Evolutionary conservation across 2,797 vertebrate species (phyloP).

Genomic region (Crocodylus rhombifer): DNA sequence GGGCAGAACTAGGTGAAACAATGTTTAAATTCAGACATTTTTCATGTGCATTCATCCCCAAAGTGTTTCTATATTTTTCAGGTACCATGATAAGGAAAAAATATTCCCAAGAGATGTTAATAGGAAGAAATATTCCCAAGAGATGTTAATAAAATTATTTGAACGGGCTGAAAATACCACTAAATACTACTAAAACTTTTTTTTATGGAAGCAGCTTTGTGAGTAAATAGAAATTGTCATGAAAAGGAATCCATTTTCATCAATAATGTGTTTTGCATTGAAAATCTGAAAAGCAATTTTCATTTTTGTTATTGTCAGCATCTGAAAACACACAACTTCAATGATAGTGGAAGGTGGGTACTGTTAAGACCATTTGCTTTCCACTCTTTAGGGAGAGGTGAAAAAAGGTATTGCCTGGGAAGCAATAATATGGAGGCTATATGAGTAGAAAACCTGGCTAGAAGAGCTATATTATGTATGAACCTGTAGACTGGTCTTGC

Average conservation of each 20-base stretch:
- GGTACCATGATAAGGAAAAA: neutral
- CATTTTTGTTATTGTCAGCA: neutral
- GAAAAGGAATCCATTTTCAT: constrained; percentile 20
- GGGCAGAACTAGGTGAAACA: neutral
- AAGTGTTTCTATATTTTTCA: neutral
- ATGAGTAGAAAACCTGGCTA: neutral
- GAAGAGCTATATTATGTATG: constrained; percentile 1
- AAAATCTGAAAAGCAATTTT: neutral
- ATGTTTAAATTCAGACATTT: neutral
- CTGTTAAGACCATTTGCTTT: constrained; percentile 59
- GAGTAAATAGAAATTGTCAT: constrained; percentile 51
- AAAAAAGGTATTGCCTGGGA: constrained; percentile 35
- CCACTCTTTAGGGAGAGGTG: constrained; percentile 37
- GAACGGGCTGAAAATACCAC: constrained; percentile 16
- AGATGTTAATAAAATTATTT: constrained; percentile 8
- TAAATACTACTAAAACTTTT: neutral
- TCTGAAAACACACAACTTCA: constrained; percentile 48
- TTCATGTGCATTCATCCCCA: neutral
- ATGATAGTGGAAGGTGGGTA: constrained; percentile 50
- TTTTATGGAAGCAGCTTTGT: constrained; percentile 46
- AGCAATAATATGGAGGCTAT: neutral
- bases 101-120: neutral
- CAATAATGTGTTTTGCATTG: constrained; percentile 51
- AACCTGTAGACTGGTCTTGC: neutral
- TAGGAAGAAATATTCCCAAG: constrained; percentile 3